Conservation (phyloP, 2,888 invertebrate genomes). For the Andrena minutula region DNA sequence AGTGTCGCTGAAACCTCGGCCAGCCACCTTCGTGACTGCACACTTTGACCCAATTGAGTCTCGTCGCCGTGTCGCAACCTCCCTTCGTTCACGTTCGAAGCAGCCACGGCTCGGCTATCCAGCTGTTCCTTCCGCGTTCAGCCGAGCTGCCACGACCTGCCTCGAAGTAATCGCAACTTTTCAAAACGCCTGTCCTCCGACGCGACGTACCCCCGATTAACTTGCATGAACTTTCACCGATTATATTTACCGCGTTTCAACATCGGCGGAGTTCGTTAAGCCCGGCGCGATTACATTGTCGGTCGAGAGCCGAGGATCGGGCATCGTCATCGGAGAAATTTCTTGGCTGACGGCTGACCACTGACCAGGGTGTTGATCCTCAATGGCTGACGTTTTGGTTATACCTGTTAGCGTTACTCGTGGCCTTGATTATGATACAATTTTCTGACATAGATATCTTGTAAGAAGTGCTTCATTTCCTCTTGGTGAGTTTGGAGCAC, state of each 20-base stretch:
- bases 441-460: too few relatives aligned
- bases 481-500: too few relatives aligned
- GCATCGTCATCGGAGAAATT: neutral
- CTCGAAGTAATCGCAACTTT: conserved; percentile 24
- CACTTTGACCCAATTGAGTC: conserved; percentile 74
- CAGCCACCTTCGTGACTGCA: conserved; percentile 71
- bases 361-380: too few relatives aligned
- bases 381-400: too few relatives aligned
- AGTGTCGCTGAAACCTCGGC: conserved; percentile 61
- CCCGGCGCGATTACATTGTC: neutral
- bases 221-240: conserved; percentile 48
- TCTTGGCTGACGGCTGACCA: too few relatives aligned
- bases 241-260: conserved; percentile 28
- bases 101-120: conserved; percentile 15
- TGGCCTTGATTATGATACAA: too few relatives aligned
- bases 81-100: conserved; percentile 14
- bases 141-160: conserved; percentile 45
- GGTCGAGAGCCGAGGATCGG: neutral
- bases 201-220: conserved; percentile 33
- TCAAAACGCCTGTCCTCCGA: conserved; percentile 41
- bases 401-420: too few relatives aligned
- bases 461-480: too few relatives aligned
- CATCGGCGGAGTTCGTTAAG: neutral
- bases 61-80: conserved; percentile 54
- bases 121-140: conserved; percentile 57